A percentile compares a stretch with the other conserved stretches of the same genome.
These are phyloP conservation scores for Choristoneura rosaceana DNA, from an alignment of 2,888 invertebrate genomes.

Conservation along the genomic window DNA sequence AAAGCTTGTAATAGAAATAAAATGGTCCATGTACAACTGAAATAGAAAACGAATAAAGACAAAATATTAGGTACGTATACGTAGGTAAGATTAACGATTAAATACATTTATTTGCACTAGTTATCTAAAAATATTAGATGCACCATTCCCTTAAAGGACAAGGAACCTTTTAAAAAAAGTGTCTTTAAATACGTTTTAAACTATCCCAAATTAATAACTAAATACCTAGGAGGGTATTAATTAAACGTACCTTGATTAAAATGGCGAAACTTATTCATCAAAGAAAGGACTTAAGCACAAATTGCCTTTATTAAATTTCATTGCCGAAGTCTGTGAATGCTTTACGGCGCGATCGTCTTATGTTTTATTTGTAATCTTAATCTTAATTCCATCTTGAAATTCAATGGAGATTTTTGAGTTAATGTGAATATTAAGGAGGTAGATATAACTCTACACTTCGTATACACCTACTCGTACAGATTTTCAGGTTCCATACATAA, in stretches of 20 bases:
- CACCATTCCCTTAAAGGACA: too few species aligned
- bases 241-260: neutral
- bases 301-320: slow-evolving; percentile 10
- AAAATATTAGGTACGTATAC: too few species aligned
- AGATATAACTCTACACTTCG: too few species aligned
- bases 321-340: slow-evolving; percentile 3
- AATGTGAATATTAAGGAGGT: neutral
- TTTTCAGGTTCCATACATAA: too few species aligned
- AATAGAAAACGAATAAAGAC: too few species aligned
- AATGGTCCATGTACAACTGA: too few species aligned
- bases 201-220: neutral
- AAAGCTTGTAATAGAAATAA: too few species aligned
- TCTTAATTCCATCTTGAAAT: neutral
- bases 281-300: neutral
- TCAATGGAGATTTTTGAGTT: neutral
- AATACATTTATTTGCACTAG: too few species aligned
- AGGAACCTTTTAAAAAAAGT: too few species aligned
- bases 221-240: neutral
- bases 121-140: too few species aligned
- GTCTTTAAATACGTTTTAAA: neutral
- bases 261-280: slow-evolving; percentile 1
- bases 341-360: neutral
- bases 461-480: too few species aligned
- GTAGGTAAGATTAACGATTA: too few species aligned
- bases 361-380: neutral